Evolutionary conservation across 2,113 vertebrate genomes (phyloP).

Genomic region (Mugil cephalus): DNA sequence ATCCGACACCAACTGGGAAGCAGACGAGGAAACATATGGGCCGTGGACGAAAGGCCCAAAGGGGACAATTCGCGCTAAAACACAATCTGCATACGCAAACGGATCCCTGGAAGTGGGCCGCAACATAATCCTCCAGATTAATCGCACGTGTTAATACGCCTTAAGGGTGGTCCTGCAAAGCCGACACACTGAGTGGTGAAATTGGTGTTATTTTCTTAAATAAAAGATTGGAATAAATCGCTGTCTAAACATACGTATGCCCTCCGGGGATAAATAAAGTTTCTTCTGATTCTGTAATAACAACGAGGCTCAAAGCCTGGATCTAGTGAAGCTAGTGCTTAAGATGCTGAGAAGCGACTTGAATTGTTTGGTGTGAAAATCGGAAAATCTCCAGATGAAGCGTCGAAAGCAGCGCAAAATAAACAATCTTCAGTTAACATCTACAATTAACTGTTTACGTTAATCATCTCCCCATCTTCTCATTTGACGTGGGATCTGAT

Average conservation of each 20-base stretch:
- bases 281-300: too few relatives aligned
- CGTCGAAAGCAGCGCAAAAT: neutral
- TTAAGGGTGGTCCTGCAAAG: slow-evolving; percentile 28
- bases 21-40: slow-evolving; percentile 63
- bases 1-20: slow-evolving; percentile 34
- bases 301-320: neutral
- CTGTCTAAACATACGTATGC: neutral
- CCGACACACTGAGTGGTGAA: neutral
- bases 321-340: neutral
- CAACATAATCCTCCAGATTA: slow-evolving; percentile 43
- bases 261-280: too few relatives aligned
- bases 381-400: neutral
- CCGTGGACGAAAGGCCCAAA: slow-evolving; percentile 35
- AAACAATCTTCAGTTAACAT: neutral
- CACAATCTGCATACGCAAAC: slow-evolving; percentile 53
- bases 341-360: neutral
- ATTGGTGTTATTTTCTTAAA: neutral
- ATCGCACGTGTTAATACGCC: slow-evolving; percentile 36
- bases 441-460: neutral
- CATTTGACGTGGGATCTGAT: neutral
- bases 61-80: slow-evolving; percentile 53
- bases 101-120: slow-evolving; percentile 18
- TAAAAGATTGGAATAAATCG: slow-evolving; percentile 13
- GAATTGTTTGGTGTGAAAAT: neutral
- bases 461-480: neutral